phyloP scores from a whole-genome alignment of 2,113 vertebrate species.

The Lagenorhynchus albirostris region DNA sequence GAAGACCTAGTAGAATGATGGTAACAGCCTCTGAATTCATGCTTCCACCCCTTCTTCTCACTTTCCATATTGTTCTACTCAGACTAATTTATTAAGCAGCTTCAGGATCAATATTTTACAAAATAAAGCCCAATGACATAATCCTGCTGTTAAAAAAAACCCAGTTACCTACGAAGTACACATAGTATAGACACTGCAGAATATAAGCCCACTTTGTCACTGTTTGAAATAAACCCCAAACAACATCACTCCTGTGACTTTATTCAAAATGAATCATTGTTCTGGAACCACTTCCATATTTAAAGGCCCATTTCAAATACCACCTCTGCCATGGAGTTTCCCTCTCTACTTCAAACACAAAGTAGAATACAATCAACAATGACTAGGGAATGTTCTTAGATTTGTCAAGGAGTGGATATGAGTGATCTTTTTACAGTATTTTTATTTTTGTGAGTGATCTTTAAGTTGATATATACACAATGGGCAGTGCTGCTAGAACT shows the following conservation, averaged over 20 bases:
- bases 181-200: background rate
- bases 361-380: background rate
- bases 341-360: background rate
- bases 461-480: background rate
- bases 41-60: background rate
- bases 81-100: background rate
- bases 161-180: background rate
- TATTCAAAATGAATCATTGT: background rate
- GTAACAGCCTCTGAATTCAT: background rate
- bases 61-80: background rate
- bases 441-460: background rate
- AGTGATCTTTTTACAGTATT: background rate
- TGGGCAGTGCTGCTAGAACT: background rate
- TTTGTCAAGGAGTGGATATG: background rate
- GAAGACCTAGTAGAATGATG: background rate
- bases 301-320: background rate
- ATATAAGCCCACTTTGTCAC: background rate
- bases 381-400: background rate
- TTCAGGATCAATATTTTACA: background rate
- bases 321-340: background rate
- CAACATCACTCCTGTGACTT: background rate
- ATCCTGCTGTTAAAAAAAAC: background rate
- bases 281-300: background rate
- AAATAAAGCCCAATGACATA: background rate
- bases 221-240: background rate